These are phyloP conservation scores for Erebia epiphron DNA, from an alignment of 2,888 invertebrate species.

Conservation along the genomic window DNA sequence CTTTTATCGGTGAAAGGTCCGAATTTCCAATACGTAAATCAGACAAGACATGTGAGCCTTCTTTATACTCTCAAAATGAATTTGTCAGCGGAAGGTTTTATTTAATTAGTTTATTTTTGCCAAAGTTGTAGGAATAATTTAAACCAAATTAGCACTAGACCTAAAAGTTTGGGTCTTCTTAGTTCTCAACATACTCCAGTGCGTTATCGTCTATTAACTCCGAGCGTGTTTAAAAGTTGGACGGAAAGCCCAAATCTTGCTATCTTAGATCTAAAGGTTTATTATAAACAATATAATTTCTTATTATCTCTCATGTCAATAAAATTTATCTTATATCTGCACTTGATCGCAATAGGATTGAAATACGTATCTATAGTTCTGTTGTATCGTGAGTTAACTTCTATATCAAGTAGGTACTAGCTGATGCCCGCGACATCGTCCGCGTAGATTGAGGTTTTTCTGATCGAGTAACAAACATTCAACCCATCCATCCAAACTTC, in stretches of 20 bases:
- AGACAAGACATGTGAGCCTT: slow-evolving; percentile 48
- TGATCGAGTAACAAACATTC: no score
- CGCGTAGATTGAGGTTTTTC: no score
- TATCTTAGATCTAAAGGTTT: no score
- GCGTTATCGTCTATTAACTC: not conserved
- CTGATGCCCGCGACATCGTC: no score
- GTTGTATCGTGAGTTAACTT: slow-evolving; percentile 6
- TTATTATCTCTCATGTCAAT: not conserved
- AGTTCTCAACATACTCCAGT: not conserved
- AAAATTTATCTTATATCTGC: no score
- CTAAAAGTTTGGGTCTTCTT: not conserved
- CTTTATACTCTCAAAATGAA: slow-evolving; percentile 31
- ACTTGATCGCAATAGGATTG: not conserved
- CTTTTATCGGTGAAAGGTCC: slow-evolving; percentile 69
- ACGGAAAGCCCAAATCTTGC: not conserved
- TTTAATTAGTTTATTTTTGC: not conserved
- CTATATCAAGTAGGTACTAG: slow-evolving; percentile 4
- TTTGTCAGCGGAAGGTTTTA: not conserved
- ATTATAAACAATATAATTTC: not conserved
- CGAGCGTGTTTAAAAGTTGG: not conserved
- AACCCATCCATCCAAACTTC: no score
- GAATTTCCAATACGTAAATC: slow-evolving; percentile 44
- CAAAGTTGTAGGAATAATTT: not conserved
- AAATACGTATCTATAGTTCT: slow-evolving; percentile 2
- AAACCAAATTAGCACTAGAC: not conserved